A percentile compares a stretch with the other conserved stretches of the same genome.
Evolutionary conservation across 1,140 invertebrate species (phyloP).

Genomic region (Tachypleus tridentatus): DNA sequence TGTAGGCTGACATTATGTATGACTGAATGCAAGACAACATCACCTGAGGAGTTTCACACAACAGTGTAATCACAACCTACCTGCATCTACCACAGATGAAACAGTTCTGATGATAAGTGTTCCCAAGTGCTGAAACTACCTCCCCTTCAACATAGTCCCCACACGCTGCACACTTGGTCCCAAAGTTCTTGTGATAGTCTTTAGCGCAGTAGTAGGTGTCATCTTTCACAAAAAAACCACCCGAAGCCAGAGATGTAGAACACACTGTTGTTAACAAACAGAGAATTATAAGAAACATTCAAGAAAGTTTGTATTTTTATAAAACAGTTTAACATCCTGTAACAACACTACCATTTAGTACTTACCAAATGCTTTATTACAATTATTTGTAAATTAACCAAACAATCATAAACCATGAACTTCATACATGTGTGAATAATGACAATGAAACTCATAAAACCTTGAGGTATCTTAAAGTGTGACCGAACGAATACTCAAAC

Average conservation of each 20-base stretch:
- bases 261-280: conserved; percentile 47
- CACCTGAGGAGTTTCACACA: no score
- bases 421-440: no score
- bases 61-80: conserved; percentile 28
- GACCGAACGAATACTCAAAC: no score
- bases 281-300: neutral
- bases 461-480: no score
- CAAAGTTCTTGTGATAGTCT: conserved; percentile 84
- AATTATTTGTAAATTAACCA: no score
- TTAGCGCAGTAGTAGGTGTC: conserved; percentile 79
- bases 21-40: no score
- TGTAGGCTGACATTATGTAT: conserved; percentile 18
- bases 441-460: no score
- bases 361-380: no score
- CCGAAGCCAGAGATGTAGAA: conserved; percentile 67
- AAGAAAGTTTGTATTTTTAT: neutral
- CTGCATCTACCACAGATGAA: conserved; percentile 86
- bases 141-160: conserved; percentile 86
- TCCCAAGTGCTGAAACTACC: conserved; percentile 61
- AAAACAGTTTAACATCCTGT: neutral
- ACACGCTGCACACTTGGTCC: conserved; percentile 79
- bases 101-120: conserved; percentile 31
- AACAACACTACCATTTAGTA: no score
- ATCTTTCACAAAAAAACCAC: conserved; percentile 89
- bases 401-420: no score